Evolutionary conservation across 2,797 vertebrate genomes (phyloP).

Genomic region (Oreonectes daqikongensis): DNA sequence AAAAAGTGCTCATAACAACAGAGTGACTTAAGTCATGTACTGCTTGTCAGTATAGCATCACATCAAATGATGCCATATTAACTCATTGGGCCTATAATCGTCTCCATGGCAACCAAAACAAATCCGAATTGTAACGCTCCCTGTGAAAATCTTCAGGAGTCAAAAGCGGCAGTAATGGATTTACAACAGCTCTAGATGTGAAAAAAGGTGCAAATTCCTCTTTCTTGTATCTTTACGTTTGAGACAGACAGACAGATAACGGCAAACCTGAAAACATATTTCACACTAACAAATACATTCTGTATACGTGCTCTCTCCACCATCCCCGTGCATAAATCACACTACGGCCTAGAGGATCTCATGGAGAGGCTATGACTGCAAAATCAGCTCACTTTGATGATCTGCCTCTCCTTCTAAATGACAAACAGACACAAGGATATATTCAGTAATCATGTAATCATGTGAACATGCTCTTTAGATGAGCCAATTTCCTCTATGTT

Average conservation of each 20-base stretch:
- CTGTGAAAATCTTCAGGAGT: constrained; percentile 26
- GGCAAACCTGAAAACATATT: neutral
- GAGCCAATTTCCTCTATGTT: constrained; percentile 68
- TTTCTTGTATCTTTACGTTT: constrained; percentile 1
- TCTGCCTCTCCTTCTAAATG: constrained; percentile 52
- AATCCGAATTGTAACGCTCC: constrained; percentile 37
- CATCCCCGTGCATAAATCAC: constrained; percentile 1
- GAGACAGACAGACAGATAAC: neutral
- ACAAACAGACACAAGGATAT: constrained; percentile 62
- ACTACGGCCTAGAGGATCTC: constrained; percentile 30
- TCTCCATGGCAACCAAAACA: constrained; percentile 49
- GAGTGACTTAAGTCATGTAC: constrained; percentile 45
- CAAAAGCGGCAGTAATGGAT: constrained; percentile 26
- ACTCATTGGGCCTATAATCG: constrained; percentile 34
- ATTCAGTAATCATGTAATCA: constrained; percentile 66
- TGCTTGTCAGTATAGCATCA: constrained; percentile 45
- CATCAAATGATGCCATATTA: constrained; percentile 41
- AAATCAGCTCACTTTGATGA: constrained; percentile 64
- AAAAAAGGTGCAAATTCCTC: neutral
- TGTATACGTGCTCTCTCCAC: neutral
- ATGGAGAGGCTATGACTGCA: constrained; percentile 32
- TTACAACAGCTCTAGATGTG: neutral
- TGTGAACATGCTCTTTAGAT: constrained; percentile 64
- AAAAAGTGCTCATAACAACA: constrained; percentile 39
- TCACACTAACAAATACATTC: neutral